phyloP scores from a whole-genome alignment of 2,888 invertebrate species.

The Eubasilissa splendida region DNA sequence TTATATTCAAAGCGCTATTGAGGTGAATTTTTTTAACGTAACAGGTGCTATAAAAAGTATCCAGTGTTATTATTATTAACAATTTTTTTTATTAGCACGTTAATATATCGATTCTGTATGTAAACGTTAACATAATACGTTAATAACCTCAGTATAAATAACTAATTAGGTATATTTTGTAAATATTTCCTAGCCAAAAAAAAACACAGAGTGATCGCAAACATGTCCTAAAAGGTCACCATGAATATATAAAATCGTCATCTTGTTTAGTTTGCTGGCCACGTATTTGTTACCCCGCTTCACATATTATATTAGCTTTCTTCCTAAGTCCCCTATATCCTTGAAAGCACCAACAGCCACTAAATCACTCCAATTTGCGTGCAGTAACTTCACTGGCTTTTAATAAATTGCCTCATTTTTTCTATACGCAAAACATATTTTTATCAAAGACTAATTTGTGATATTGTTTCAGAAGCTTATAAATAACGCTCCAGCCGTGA shows the following conservation, averaged over 20 bases:
- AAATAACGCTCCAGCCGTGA: no score
- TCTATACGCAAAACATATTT: constrained; percentile 45
- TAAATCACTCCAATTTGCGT: constrained; percentile 57
- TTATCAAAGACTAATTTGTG: constrained; percentile 54
- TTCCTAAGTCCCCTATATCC: constrained; percentile 14
- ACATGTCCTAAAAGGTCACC: not conserved
- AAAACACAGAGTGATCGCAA: no score
- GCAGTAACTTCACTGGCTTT: constrained; percentile 41
- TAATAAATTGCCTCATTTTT: constrained; percentile 56
- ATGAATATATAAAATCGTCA: not conserved
- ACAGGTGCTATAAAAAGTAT: no score
- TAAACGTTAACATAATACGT: no score
- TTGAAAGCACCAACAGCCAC: constrained; percentile 40
- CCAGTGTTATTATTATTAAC: no score
- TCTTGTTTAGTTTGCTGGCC: not conserved
- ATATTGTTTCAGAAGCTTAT: constrained; percentile 29
- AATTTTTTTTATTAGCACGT: no score
- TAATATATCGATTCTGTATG: no score
- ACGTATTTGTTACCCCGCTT: not conserved
- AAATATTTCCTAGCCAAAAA: no score
- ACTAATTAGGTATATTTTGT: no score
- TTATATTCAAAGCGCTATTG: no score
- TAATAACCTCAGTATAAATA: no score
- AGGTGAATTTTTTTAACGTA: no score
- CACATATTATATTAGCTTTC: constrained; percentile 15